phyloP scores from a whole-genome alignment of 2,888 invertebrate species.

The Aphidius colemani region DNA sequence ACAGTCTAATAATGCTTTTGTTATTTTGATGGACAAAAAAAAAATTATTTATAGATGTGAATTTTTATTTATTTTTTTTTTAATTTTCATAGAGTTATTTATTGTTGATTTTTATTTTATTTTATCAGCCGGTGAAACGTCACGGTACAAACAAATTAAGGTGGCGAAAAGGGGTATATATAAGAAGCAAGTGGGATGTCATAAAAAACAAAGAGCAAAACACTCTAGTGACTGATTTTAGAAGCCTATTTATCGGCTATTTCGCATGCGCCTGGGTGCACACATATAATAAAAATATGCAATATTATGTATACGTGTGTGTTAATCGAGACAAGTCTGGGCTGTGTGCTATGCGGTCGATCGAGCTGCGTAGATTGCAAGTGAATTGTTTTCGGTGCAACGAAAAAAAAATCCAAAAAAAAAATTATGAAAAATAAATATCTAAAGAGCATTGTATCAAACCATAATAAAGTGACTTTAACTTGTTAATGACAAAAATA shows the following conservation, averaged over 20 bases:
- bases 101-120: conserved; percentile 12
- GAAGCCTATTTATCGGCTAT: conserved; percentile 5
- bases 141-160: not conserved
- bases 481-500: too few species aligned
- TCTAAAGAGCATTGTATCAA: too few species aligned
- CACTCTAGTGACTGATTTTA: conserved; percentile 20
- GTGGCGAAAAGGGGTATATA: conserved; percentile 1
- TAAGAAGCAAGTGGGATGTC: conserved; percentile 5
- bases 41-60: too few species aligned
- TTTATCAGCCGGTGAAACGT: conserved; percentile 21
- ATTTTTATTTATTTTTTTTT: too few species aligned
- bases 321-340: not conserved
- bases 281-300: too few species aligned
- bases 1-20: too few species aligned
- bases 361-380: conserved; percentile 26
- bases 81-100: too few species aligned
- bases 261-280: conserved; percentile 2
- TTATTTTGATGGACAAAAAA: too few species aligned
- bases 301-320: too few species aligned
- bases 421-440: too few species aligned
- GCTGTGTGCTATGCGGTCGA: conserved; percentile 22
- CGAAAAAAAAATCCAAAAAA: too few species aligned
- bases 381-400: conserved; percentile 29
- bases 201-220: conserved; percentile 12
- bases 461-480: too few species aligned